Base-by-base conservation (phyloP, 2,888 invertebrate genomes). In the Lochmaea capreae region DNA sequence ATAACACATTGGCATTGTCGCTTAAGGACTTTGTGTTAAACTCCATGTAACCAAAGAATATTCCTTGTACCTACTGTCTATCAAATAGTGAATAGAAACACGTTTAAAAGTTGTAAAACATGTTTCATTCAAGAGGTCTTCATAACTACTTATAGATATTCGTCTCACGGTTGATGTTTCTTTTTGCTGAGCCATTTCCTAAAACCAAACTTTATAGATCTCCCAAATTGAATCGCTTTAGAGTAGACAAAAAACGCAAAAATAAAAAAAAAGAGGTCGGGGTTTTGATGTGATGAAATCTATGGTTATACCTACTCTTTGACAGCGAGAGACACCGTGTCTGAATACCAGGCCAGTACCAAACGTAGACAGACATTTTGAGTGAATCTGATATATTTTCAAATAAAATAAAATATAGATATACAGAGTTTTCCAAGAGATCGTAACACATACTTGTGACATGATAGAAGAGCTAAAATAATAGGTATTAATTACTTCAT, bases 321-420 rank as follows among this genome's bases (percentile, higher is more conserved):
- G 46, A 46, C 46, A 46, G 46, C 46, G 12, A 14, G 46, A 46
- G 46, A 46, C 46, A 46, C 46, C 46, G 46, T 46, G 46, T 46
- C 46, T 46, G 46, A 39, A 39, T 39, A 39, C 33, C 14, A 46
- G 14, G 4, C 14, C 46, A 46, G 65, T 65, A 46, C 46, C 63
- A 33, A 63, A 42, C 46, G 63, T 22, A 33, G 33, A 39, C 33
- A n/a, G 65, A 65, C n/a, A 39, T 39, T 46, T 46, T 14, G 46
- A 46, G 0, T 4, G 0, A 46, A 14, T 14, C 12, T 43, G 43
- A 12, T 12, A 43, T 12, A 43, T 43, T 43, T 43, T 43, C 12
- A 33, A 33, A 33, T 33, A 33, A 5, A 33, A 33, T 33, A 33
- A 33, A 33, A 4, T 33, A 5, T 33, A 33, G 33, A 33, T 5